Percentiles rank a stretch among this genome's conserved stretches.
Conservation (phyloP, 1,140 invertebrate genomes). For the Lethrus apterus region DNA sequence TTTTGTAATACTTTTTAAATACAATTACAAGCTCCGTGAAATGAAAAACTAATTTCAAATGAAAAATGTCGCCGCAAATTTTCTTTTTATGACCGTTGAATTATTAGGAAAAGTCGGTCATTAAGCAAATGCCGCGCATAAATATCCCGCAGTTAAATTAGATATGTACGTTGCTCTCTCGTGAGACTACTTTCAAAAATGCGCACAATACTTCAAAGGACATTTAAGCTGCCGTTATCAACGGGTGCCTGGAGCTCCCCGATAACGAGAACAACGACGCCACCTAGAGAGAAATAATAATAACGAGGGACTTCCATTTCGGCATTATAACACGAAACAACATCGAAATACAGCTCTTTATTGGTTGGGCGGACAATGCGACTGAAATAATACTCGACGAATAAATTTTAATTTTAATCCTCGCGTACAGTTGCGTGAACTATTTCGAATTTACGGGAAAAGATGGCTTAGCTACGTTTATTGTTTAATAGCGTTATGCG, state of each 20-base stretch:
- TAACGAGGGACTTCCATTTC: not conserved
- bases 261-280: conserved; percentile 9
- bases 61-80: no score
- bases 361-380: no score
- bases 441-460: no score
- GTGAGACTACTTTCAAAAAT: conserved; percentile 3
- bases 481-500: no score
- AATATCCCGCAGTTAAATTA: conserved; percentile 5
- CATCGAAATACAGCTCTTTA: conserved; percentile 10
- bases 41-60: no score
- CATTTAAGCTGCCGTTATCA: conserved; percentile 12
- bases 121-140: conserved; percentile 10
- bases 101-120: conserved; percentile 4
- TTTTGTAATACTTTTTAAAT: no score
- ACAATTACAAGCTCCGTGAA: no score
- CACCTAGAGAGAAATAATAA: conserved; percentile 14
- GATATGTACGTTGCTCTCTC: conserved; percentile 2
- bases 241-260: conserved; percentile 6
- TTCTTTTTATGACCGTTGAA: no score
- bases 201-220: conserved; percentile 9
- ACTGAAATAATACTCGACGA: no score
- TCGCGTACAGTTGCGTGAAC: no score
- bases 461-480: no score
- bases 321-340: conserved; percentile 2
- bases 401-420: no score